Base-by-base conservation (phyloP, 2,113 vertebrate species). In the Semnornis frantzii region DNA sequence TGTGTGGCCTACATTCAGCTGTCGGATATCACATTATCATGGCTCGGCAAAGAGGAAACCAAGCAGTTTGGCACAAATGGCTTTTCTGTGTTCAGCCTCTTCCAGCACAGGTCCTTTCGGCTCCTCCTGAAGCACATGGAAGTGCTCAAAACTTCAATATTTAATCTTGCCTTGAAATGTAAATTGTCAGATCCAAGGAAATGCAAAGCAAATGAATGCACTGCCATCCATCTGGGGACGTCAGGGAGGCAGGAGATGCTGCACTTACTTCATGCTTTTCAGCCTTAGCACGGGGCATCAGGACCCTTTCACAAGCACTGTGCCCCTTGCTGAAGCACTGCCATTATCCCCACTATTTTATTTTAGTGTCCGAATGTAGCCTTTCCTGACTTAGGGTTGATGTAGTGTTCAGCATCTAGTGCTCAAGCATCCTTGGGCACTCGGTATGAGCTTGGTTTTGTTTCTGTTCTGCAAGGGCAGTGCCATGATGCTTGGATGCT, bases 61-160 rank as follows among this genome's bases (percentile, higher is more conserved):
- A 75, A 93, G 89, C 85, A 97, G 93, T 95, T 97, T 95, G 92
- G 95, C 94, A 94, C 96, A 97, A 96, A 95, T 95, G 96, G 94
- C 93, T 96, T 97, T 96, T 91, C 95, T 93, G 42, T 96, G 96
- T 95, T 96, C 90, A 91, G 92, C 81, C 93, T 79, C 81, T 78
- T 96, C 71, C 85, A 87, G 52, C 12, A 1, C 33, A 69, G 92
- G 88, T 88, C 92, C 55, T 33, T 71, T 94, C 54, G 44, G 89
- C 90, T 93, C 87, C 64, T 93, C 90, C 90, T 82, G 90, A 97
- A 97, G 91, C 93, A 96, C 93, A 92, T 75, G 91, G 89, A 96
- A 97, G 81, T 0, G 85, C 84, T 94, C 93, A 92, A 83, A 92
- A 94, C 94, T 94, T 96, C 96, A 97, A 93, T 96, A 96, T 97